Base-by-base conservation (phyloP, 2,113 vertebrate genomes). In the Actenoides hombroni region DNA sequence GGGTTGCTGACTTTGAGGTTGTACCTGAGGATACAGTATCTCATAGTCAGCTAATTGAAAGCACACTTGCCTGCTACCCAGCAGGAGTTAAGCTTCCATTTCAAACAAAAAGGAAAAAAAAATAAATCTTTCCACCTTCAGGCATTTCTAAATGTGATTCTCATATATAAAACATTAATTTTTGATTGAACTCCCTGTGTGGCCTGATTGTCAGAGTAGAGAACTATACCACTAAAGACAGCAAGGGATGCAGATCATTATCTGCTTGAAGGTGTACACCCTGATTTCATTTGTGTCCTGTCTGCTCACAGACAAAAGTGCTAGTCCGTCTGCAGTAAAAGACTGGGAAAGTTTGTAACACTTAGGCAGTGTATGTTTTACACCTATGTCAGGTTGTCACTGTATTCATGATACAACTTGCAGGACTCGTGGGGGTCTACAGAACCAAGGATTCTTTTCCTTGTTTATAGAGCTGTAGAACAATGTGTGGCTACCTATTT, bases 171-270 rank as follows among this genome's bases (percentile, higher is more conserved):
- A 80, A 68, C 6, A 37, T 42, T 64, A 76, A 23, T 69, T 76
- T 95, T 88, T 86, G 39, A 76, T 86, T 80, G 29, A 95, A 37
- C 17, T 86, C 57, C 35, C 39, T 73, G 29, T 69, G 59, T 35
- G 20, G 48, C 10, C 71, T 73, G 26, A 76, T 60, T 69, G 79
- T 92, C 44, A 69, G 29, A 3, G 26, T 83, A 49, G 67, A 77
- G 59, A 86, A 33, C 35, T 88, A 3, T 35, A 57, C 53, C 29
- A 71, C 39, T 80, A 69, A 69, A 65, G 17, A 16, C 68, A 83
- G 39, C 0, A 9, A 86, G 23, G 12, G 49, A 68, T 53, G 23
- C 6, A 51, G 26, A 33, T 53, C 23, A 28, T 80, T 80, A 56
- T 44, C 49, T 4, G 3, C 33, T 20, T 1, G 5, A 77, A 83